Conservation (phyloP, 1,140 invertebrate genomes). For the Protaetia brevitarsis region DNA sequence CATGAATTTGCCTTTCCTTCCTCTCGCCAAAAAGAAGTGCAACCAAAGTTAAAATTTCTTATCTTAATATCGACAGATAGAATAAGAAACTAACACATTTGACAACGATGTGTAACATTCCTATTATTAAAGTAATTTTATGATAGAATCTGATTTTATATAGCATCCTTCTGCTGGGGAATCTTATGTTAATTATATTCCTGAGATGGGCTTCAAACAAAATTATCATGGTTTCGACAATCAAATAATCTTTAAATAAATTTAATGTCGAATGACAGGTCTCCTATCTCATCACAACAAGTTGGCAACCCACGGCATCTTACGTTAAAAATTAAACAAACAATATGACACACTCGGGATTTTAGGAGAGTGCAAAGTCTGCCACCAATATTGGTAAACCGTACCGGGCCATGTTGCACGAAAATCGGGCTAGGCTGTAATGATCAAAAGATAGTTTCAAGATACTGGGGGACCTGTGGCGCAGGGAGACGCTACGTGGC, state of each 20-base stretch:
- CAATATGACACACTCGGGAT: background rate
- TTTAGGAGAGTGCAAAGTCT: slow-evolving; percentile 41
- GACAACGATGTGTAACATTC: too few relatives aligned
- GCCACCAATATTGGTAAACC: slow-evolving; percentile 37
- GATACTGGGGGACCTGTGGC: slow-evolving; percentile 39
- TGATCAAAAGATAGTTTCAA: slow-evolving; percentile 36
- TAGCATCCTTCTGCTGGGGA: too few relatives aligned
- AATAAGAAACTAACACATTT: too few relatives aligned
- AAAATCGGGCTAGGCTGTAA: slow-evolving; percentile 38
- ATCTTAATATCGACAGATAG: too few relatives aligned
- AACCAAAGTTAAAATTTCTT: too few relatives aligned
- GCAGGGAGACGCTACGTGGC: slow-evolving; percentile 27
- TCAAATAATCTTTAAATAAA: background rate
- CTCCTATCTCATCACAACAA: background rate
- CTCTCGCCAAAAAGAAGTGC: too few relatives aligned
- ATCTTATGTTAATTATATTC: too few relatives aligned
- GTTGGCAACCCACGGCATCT: slow-evolving; percentile 8
- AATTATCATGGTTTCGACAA: too few relatives aligned
- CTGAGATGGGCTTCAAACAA: too few relatives aligned
- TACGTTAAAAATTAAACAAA: background rate
- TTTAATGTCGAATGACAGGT: background rate
- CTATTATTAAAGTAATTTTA: too few relatives aligned
- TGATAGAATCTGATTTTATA: too few relatives aligned
- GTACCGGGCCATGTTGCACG: slow-evolving; percentile 39
- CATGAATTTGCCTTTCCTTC: too few relatives aligned